phyloP scores from a whole-genome alignment of 2,888 invertebrate genomes.

The Tetragonula carbonaria region DNA sequence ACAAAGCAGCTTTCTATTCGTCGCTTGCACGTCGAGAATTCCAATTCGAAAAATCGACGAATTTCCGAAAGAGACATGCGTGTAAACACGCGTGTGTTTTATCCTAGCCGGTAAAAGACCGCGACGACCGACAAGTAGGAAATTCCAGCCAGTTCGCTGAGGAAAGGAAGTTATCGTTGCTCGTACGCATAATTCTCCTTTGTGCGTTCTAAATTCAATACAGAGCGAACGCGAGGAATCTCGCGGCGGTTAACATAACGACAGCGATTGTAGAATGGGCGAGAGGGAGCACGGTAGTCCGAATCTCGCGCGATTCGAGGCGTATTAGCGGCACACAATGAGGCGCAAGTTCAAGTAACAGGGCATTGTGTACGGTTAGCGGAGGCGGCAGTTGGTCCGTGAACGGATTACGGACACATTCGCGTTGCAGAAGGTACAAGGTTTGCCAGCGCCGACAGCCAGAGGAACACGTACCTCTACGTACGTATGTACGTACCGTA shows the following conservation, averaged over 20 bases:
- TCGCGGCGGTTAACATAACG: slow-evolving; percentile 33
- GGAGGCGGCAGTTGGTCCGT: slow-evolving; percentile 66
- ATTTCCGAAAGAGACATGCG: too few species aligned
- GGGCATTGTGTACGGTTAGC: slow-evolving; percentile 63
- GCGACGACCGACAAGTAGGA: neutral
- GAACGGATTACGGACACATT: slow-evolving; percentile 68
- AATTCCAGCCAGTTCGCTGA: too few species aligned
- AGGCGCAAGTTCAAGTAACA: slow-evolving; percentile 67
- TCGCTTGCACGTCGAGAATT: too few species aligned
- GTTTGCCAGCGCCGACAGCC: slow-evolving; percentile 45
- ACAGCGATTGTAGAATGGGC: slow-evolving; percentile 19
- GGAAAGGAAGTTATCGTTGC: neutral
- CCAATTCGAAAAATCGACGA: too few species aligned
- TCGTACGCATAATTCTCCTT: slow-evolving; percentile 9
- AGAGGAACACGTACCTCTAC: slow-evolving; percentile 59
- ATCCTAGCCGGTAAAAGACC: too few species aligned
- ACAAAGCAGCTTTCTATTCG: too few species aligned
- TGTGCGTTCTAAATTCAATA: slow-evolving; percentile 19
- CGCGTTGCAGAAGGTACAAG: slow-evolving; percentile 50
- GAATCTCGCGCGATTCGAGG: slow-evolving; percentile 49
- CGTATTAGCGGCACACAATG: slow-evolving; percentile 57
- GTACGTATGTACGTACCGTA: slow-evolving; percentile 50
- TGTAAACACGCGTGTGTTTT: too few species aligned
- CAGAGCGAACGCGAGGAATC: slow-evolving; percentile 11
- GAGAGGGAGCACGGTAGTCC: slow-evolving; percentile 1